Conservation (phyloP, 2,888 invertebrate genomes). For the Volucella inanis region DNA sequence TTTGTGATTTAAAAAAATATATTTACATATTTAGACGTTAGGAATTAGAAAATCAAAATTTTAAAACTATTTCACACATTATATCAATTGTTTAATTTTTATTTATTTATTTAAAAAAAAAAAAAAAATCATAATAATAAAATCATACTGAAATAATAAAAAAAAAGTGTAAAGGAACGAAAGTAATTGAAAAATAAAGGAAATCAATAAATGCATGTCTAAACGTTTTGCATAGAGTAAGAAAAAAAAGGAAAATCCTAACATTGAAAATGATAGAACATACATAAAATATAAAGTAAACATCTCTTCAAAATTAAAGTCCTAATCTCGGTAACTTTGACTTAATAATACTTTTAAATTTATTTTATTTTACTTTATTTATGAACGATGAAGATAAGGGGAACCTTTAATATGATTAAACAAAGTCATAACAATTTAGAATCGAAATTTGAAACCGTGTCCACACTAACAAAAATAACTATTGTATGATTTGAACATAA, state of each 20-base stretch:
- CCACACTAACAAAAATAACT: too few relatives aligned
- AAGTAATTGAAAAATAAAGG: constrained; percentile 9
- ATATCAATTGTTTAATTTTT: constrained; percentile 77
- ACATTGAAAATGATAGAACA: neutral
- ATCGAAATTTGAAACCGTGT: too few relatives aligned
- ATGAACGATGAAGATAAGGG: too few relatives aligned
- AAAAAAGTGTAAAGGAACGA: constrained; percentile 23
- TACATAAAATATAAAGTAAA: constrained; percentile 40
- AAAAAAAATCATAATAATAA: constrained; percentile 56
- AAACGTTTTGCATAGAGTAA: constrained; percentile 15
- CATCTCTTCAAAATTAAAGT: neutral
- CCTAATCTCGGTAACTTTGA: too few relatives aligned
- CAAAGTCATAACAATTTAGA: too few relatives aligned
- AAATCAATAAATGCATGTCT: constrained; percentile 12
- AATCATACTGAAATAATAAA: constrained; percentile 34
- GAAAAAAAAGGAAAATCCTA: constrained; percentile 2
- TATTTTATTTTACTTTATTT: too few relatives aligned
- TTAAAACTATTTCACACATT: constrained; percentile 63
- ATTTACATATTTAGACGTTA: constrained; percentile 65
- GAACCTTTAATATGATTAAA: too few relatives aligned
- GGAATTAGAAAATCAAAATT: constrained; percentile 56
- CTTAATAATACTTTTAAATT: too few relatives aligned
- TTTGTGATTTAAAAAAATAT: constrained; percentile 60
- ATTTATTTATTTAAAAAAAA: constrained; percentile 63
- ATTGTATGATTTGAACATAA: too few relatives aligned